A percentile compares a stretch with the other conserved stretches of the same genome.
phyloP scores from a whole-genome alignment of 2,113 vertebrate genomes.

The Galbula dea region DNA sequence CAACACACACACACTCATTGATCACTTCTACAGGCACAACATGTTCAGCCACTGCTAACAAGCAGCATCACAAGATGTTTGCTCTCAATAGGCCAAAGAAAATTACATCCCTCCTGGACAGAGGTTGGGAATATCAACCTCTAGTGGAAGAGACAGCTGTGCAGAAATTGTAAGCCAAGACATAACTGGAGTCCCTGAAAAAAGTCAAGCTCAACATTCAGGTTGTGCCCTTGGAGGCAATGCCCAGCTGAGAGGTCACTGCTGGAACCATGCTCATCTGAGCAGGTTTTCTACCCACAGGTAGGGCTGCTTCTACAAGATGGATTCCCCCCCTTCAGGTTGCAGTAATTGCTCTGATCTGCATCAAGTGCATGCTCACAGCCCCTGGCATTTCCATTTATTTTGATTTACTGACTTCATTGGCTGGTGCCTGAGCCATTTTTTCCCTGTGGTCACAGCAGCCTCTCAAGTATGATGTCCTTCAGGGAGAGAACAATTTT shows the following conservation, averaged over 20 bases:
- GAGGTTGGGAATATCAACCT: background rate
- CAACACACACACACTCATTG: background rate
- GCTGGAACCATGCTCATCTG: background rate
- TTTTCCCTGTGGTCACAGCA: slow-evolving; percentile 47
- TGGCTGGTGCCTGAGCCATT: slow-evolving; percentile 11
- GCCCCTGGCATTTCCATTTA: slow-evolving; percentile 62
- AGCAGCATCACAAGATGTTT: background rate
- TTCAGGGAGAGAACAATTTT: slow-evolving; percentile 60
- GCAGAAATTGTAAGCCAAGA: background rate
- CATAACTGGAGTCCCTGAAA: background rate
- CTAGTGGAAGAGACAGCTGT: background rate
- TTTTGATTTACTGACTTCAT: slow-evolving; percentile 71
- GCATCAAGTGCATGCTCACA: slow-evolving; percentile 57
- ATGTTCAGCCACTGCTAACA: background rate
- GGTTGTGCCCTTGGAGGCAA: background rate
- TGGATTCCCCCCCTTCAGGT: slow-evolving; percentile 51
- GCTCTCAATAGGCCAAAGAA: background rate
- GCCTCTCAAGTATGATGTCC: slow-evolving; percentile 44
- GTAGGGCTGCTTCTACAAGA: slow-evolving; percentile 27
- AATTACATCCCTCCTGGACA: background rate
- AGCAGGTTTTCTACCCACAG: slow-evolving; percentile 27
- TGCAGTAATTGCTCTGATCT: slow-evolving; percentile 69
- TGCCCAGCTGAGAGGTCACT: background rate
- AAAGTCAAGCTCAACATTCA: background rate
- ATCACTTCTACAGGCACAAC: background rate